Percentiles rank a stretch among this genome's conserved stretches.
Conservation (phyloP, 2,888 invertebrate genomes). For the Rhynchonema sp. region DNA sequence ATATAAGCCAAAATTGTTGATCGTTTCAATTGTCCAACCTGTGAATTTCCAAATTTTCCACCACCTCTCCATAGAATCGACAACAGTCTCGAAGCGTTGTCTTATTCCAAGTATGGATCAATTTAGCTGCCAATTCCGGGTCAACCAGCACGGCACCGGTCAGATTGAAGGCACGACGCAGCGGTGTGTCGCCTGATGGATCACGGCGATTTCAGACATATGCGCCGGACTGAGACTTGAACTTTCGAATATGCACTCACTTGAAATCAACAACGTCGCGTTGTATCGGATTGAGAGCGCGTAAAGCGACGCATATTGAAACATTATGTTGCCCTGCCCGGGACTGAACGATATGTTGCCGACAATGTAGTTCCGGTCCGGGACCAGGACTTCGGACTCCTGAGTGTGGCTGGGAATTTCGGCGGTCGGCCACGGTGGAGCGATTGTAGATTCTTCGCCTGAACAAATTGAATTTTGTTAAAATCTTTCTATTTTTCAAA, state of each 20-base stretch:
- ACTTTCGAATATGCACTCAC: too few species aligned
- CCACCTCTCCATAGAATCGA: conserved; percentile 9
- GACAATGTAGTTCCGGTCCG: conserved; percentile 7
- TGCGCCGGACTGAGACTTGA: too few species aligned
- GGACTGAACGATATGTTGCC: conserved; percentile 13
- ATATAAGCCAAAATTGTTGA: too few species aligned
- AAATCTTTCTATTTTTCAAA: not conserved
- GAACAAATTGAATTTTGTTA: not conserved
- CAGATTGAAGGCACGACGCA: not conserved
- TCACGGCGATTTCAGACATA: too few species aligned
- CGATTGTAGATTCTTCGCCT: not conserved
- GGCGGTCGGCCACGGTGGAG: not conserved
- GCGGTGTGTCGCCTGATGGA: not conserved
- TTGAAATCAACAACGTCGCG: conserved; percentile 11
- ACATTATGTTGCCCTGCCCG: conserved; percentile 24
- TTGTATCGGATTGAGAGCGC: conserved; percentile 12
- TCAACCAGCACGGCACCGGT: not conserved
- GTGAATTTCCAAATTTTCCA: not conserved
- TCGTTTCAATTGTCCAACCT: too few species aligned
- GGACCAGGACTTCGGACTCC: not conserved
- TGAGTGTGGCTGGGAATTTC: not conserved
- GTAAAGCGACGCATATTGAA: conserved; percentile 18
- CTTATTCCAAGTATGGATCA: not conserved
- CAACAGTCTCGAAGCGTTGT: conserved; percentile 12
- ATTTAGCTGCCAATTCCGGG: not conserved